These are phyloP conservation scores for Drosophila acutilabella DNA, from an alignment of 2,888 invertebrate genomes.

Conservation along the genomic window DNA sequence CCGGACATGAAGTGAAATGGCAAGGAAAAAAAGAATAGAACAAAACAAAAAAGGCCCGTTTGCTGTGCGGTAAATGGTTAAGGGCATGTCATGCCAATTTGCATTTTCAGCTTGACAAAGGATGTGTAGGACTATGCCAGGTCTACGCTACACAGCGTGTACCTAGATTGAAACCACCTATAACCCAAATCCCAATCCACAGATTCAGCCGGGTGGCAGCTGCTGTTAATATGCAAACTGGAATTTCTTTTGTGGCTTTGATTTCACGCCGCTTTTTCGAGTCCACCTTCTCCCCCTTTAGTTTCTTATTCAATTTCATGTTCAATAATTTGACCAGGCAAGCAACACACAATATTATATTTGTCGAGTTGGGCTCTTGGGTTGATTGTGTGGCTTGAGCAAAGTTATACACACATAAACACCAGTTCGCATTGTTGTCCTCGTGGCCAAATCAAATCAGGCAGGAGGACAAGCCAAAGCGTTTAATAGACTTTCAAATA, in stretches of 20 bases:
- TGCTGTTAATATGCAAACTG: slow-evolving; percentile 77
- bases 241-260: slow-evolving; percentile 80
- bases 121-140: slow-evolving; percentile 62
- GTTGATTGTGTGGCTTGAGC: slow-evolving; percentile 8
- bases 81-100: slow-evolving; percentile 80
- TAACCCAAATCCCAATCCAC: slow-evolving; percentile 5
- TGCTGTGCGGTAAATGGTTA: slow-evolving; percentile 67
- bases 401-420: slow-evolving; percentile 27
- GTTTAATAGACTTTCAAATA: slow-evolving; percentile 78
- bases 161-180: slow-evolving; percentile 13
- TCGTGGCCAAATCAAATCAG: slow-evolving; percentile 55
- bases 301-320: slow-evolving; percentile 73
- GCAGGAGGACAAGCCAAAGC: slow-evolving; percentile 34
- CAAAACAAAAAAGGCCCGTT: slow-evolving; percentile 13
- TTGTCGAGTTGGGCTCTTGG: slow-evolving; percentile 3
- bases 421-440: slow-evolving; percentile 33
- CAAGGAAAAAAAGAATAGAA: background rate
- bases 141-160: slow-evolving; percentile 13
- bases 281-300: slow-evolving; percentile 1
- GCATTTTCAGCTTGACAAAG: slow-evolving; percentile 79
- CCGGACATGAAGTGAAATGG: slow-evolving; percentile 37
- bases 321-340: slow-evolving; percentile 67
- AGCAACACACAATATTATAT: slow-evolving; percentile 37
- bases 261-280: slow-evolving; percentile 47
- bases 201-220: slow-evolving; percentile 59